A percentile compares a stretch with the other conserved stretches of the same genome.
Conservation (phyloP, 2,888 invertebrate genomes). For the Nemapogon koenigi region DNA sequence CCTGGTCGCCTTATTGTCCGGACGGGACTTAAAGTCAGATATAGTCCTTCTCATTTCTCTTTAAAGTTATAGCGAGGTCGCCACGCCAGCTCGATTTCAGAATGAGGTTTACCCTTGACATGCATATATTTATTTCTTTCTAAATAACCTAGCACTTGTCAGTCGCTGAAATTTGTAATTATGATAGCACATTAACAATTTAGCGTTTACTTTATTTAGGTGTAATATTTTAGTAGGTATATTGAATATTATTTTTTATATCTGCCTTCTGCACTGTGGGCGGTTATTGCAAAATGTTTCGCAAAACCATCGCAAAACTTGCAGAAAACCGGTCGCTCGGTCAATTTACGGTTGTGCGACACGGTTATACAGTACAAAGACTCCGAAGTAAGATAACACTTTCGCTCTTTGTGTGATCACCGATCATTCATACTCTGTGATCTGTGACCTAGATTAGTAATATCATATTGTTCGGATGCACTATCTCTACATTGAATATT, state of each 20-base stretch:
- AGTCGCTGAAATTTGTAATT: conserved; percentile 6
- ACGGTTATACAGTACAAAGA: conserved; percentile 13
- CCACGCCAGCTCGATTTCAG: conserved; percentile 7
- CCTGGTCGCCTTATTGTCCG: neutral
- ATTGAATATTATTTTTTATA: neutral
- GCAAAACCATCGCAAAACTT: conserved; percentile 36
- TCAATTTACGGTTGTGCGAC: conserved; percentile 17
- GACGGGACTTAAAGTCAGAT: conserved; percentile 11
- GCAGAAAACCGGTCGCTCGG: conserved; percentile 38
- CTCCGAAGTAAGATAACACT: conserved; percentile 24
- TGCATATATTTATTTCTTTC: conserved; percentile 8
- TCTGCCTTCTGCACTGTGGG: conserved; percentile 14
- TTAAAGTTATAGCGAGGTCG: conserved; percentile 34
- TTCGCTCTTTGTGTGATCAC: conserved; percentile 28
- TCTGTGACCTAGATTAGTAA: conserved; percentile 4
- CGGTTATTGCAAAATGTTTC: conserved; percentile 44
- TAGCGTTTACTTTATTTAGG: neutral
- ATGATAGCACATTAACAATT: conserved; percentile 3
- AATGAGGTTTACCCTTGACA: conserved; percentile 10
- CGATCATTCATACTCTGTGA: conserved; percentile 6
- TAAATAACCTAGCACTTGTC: conserved; percentile 13
- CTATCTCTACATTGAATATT: no score
- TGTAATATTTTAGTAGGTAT: conserved; percentile 4
- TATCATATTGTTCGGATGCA: no score
- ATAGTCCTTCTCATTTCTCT: conserved; percentile 38